Conservation (phyloP, 2,113 vertebrate genomes). For the Chloropsis cyanopogon region DNA sequence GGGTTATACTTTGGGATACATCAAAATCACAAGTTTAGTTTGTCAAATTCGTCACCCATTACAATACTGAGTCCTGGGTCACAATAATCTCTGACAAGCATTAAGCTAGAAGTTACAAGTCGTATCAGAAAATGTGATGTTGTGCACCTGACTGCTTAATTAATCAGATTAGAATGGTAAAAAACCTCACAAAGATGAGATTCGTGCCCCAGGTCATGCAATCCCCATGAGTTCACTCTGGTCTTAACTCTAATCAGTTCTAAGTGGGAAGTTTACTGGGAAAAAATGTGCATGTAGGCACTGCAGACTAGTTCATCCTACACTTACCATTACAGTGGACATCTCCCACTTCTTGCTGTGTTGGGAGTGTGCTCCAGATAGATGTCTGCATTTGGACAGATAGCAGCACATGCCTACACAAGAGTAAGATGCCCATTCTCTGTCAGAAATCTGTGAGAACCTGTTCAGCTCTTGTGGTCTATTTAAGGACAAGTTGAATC, state of each 20-base stretch:
- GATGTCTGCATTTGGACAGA: neutral
- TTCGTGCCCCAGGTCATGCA: neutral
- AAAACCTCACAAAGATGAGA: neutral
- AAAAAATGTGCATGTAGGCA: neutral
- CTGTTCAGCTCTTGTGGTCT: neutral
- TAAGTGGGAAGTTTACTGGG: neutral
- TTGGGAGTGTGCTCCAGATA: neutral
- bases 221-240: neutral
- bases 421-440: neutral
- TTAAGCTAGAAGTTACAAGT: neutral
- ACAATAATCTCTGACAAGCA: neutral
- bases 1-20: neutral
- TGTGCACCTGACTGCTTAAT: neutral
- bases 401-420: neutral
- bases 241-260: neutral
- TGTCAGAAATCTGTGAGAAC: neutral
- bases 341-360: neutral
- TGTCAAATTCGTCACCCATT: neutral
- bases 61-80: neutral
- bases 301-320: neutral
- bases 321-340: neutral
- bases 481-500: neutral
- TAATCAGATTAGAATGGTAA: neutral
- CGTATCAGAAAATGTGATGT: neutral
- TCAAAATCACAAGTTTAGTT: neutral